phyloP scores from a whole-genome alignment of 2,888 invertebrate species.

The Limulus polyphemus region DNA sequence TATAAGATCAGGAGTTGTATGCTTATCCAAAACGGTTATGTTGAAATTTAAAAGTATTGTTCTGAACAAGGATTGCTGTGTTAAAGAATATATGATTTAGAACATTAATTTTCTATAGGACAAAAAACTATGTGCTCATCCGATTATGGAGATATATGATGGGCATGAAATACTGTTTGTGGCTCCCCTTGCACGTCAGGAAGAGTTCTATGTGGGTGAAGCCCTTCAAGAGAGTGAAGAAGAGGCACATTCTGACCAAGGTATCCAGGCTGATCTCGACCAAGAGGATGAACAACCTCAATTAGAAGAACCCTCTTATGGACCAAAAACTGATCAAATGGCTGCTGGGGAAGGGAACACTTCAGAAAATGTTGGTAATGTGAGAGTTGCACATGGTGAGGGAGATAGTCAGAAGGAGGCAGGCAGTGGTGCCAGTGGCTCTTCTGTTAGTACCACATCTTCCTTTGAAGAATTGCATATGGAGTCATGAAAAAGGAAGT shows the following conservation, averaged over 20 bases:
- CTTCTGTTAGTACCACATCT: constrained; percentile 25
- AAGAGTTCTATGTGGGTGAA: constrained; percentile 40
- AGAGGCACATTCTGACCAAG: constrained; percentile 18
- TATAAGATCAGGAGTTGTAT: constrained; percentile 20
- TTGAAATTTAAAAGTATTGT: too few relatives aligned
- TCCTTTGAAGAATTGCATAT: constrained; percentile 26
- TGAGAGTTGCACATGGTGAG: neutral
- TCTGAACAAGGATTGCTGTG: too few relatives aligned
- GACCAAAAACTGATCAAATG: constrained; percentile 13
- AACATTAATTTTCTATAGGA: constrained; percentile 1
- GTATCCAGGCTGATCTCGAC: constrained; percentile 14
- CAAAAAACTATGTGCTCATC: constrained; percentile 38
- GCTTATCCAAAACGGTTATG: too few relatives aligned
- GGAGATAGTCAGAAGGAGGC: constrained; percentile 15
- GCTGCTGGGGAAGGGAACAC: constrained; percentile 1
- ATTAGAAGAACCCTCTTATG: constrained; percentile 11
- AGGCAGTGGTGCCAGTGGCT: constrained; percentile 10
- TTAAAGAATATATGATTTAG: too few relatives aligned
- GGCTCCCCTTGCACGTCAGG: constrained; percentile 39
- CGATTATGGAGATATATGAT: constrained; percentile 40
- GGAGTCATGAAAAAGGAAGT: constrained; percentile 10
- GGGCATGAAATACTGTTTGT: constrained; percentile 36
- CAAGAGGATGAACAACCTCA: constrained; percentile 12
- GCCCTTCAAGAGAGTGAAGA: constrained; percentile 26
- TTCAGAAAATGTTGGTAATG: neutral